Evolutionary conservation across 92 coral and sea anemone genomes (phyloP), one percentile per base, ranked within the genome.

Genomic region (Desmophyllum pertusum): DNA sequence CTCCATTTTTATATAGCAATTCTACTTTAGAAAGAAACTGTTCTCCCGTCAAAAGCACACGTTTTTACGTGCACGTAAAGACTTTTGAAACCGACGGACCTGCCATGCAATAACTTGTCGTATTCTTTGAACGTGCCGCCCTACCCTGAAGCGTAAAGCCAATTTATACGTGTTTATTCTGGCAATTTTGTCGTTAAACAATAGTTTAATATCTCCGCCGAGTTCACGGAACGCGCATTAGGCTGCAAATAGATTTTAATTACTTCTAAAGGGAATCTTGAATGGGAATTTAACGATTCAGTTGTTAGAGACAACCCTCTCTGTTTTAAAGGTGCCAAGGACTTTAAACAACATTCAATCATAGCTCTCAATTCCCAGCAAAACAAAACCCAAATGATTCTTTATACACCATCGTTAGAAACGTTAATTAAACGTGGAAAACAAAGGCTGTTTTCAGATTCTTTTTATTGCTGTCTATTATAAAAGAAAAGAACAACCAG

Each of bases 361-460:
- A 82, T 37, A 39, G 45, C 72, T 57, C 40, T 43, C 41, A 29
- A 33, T 29, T 71, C 59, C 46, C 4, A 40, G 79, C 30, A 82
- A 42, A 57, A 73, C 79, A 72, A 57, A 82, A 71, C 86, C 23
- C 78, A 61, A 72, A 55, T 31, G 59, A 42, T 57, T 40, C 43
- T 81, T 70, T 57, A 82, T 17, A 71, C 70, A 53, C 43, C 71
- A 31, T 82, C 70, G 79, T 55, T 71, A 70, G 86, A 82, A 39
- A 82, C 86, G 72, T 82, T 82, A 82, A 82, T 82, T 82, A 82
- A 80, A 82, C 71, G 78, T n/a, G 6, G 29, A 40, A 40, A 71
- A 82, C 86, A 73, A 82, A 53, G 71, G 52, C 61, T 57, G 72
- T 82, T 82, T 69, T 82, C 7, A 39, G 33, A 40, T 40, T 18